Evolutionary conservation across 1,140 invertebrate species (phyloP), one percentile per base, ranked within the genome.

Genomic region (Drosophila melanica): DNA sequence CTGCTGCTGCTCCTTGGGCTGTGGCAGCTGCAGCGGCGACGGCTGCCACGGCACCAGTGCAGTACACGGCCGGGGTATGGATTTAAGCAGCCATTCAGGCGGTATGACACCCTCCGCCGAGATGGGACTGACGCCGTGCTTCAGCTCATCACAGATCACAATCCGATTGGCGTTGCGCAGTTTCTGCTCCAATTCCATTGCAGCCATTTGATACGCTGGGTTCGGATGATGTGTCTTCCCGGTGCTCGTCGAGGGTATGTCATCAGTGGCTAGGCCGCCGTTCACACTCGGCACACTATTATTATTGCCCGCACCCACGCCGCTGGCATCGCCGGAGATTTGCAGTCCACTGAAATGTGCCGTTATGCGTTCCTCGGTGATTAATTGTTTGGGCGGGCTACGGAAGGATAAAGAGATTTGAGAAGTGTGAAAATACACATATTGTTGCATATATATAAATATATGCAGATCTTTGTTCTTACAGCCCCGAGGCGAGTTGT

Each of bases 341-440:
- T 96, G 95, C 20, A 97, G 91, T 35, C 94, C 94, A 74, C 93
- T 94, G 67, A 97, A 94, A 81, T 96, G 95, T 41, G 95, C 95
- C 14, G 95, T 94, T 94, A 97, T 96, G 92, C 95, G 95, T 90
- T 96, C 95, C 91, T 96, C 96, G 1, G 95, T 96, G 70, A 96
- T 96, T n/a, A 95, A 93, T 78, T 96, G 95, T 91, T 97, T 97
- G n/a, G 92, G 81, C 18, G 94, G 94, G 18, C 94, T 93, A 55
- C 68, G 93, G 12, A 1, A 27, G 3, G 14, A 8, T 30, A 51
- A 18, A 44, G 16, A 3, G 1, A 16, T 27, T 44, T 14, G 6
- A 20, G 20, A 10, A 5, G 10, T 11, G 35, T 53, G 14, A 18
- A 37, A 1, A 27, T 27, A 27, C 23, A 5, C 23, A 27, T 4